A percentile compares a stretch with the other conserved stretches of the same genome.
These are phyloP conservation scores for Epicauta chinensis DNA, from an alignment of 1,140 invertebrate species.

Conservation along the genomic window DNA sequence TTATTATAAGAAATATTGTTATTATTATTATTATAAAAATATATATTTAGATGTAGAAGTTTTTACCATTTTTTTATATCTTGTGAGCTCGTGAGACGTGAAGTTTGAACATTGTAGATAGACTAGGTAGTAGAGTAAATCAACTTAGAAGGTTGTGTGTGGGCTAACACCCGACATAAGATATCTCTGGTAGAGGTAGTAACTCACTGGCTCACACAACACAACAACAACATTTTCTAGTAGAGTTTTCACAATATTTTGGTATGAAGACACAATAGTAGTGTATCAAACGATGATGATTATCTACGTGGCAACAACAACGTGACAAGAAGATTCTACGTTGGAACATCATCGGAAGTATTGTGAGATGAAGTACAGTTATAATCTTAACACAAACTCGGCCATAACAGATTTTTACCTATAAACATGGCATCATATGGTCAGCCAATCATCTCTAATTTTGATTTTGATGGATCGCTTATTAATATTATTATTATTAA, in stretches of 20 bases:
- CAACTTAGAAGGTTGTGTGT: slow-evolving; percentile 32
- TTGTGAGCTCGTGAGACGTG: slow-evolving; percentile 38
- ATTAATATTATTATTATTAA: no score
- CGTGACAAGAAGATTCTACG: slow-evolving; percentile 25
- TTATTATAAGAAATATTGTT: no score
- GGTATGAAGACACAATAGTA: slow-evolving; percentile 29
- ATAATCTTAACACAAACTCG: slow-evolving; percentile 34
- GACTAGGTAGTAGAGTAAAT: slow-evolving; percentile 27
- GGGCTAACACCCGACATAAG: neutral
- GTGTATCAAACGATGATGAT: slow-evolving; percentile 25
- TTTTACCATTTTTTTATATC: slow-evolving; percentile 34
- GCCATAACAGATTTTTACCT: slow-evolving; percentile 41
- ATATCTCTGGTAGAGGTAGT: slow-evolving; percentile 29
- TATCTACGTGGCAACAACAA: slow-evolving; percentile 33
- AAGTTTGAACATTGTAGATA: slow-evolving; percentile 36
- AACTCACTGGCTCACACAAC: slow-evolving; percentile 35
- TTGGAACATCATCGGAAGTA: no score
- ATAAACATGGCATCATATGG: slow-evolving; percentile 41
- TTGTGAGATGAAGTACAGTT: no score
- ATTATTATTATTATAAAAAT: no score
- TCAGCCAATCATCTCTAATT: slow-evolving; percentile 33
- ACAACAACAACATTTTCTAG: slow-evolving; percentile 14
- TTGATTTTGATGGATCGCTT: neutral
- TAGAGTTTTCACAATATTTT: no score
- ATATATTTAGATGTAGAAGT: slow-evolving; percentile 24